A percentile compares a stretch with the other conserved stretches of the same genome.
Evolutionary conservation across 2,888 invertebrate species (phyloP).

Genomic region (Machimus rusticus): DNA sequence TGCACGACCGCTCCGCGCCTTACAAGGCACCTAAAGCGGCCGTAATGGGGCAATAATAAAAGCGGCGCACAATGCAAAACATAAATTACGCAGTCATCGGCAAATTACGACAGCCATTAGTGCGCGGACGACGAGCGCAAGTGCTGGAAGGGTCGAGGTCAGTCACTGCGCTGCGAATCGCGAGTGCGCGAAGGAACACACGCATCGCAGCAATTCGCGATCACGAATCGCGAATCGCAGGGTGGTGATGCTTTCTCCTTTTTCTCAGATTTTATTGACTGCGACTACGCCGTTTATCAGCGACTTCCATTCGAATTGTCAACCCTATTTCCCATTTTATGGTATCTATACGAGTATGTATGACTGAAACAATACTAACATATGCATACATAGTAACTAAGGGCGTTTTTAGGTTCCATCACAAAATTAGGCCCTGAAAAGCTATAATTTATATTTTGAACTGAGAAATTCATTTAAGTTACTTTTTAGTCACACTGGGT

Average conservation of each 20-base stretch:
- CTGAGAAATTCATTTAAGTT: no score
- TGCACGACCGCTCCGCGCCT: background rate
- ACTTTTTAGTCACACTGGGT: no score
- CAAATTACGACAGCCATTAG: conserved; percentile 5
- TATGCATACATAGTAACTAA: no score
- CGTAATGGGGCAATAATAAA: conserved; percentile 12
- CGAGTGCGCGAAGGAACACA: background rate
- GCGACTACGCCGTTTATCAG: background rate
- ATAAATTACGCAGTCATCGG: conserved; percentile 30
- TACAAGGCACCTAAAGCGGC: conserved; percentile 7
- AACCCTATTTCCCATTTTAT: background rate
- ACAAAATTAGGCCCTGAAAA: no score
- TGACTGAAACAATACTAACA: no score
- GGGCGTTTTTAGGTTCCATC: no score
- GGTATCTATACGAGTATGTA: background rate
- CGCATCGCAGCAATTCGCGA: background rate
- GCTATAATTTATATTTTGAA: no score
- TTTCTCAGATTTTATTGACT: background rate
- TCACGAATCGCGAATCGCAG: background rate
- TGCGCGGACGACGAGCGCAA: background rate
- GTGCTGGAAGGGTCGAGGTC: conserved; percentile 22
- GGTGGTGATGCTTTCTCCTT: background rate
- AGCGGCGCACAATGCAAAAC: conserved; percentile 10
- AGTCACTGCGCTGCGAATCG: background rate
- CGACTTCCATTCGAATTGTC: background rate